Evolutionary conservation across 2,113 vertebrate genomes (phyloP).

Genomic region (Oenanthe oenanthe): DNA sequence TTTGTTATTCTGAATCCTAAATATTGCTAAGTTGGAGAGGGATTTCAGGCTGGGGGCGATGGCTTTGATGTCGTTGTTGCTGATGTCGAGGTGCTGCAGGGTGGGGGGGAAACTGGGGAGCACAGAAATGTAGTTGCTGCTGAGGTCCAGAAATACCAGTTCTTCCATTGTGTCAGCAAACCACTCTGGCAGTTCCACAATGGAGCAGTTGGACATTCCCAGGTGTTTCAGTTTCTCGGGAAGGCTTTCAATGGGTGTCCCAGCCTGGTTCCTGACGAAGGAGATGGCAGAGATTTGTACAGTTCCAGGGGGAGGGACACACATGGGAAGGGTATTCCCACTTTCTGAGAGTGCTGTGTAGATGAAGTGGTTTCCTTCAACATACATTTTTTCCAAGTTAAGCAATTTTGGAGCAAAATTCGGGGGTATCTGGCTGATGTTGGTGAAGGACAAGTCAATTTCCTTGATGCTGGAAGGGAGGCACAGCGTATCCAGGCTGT

Average conservation of each 20-base stretch:
- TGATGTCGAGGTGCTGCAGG: conserved; percentile 33
- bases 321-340: fast-evolving
- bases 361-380: conserved; percentile 59
- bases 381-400: conserved; percentile 18
- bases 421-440: conserved; percentile 30
- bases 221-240: neutral
- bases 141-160: conserved; percentile 33
- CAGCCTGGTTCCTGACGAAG: neutral
- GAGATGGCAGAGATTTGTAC: neutral
- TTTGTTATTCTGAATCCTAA: conserved; percentile 54
- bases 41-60: neutral
- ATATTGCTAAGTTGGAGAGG: neutral
- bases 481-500: conserved; percentile 22
- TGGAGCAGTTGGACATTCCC: conserved; percentile 54
- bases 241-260: conserved; percentile 44
- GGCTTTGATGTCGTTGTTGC: neutral
- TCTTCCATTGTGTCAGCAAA: conserved; percentile 23
- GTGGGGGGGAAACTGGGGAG: neutral
- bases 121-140: conserved; percentile 30
- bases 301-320: neutral
- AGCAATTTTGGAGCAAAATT: neutral
- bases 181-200: conserved; percentile 57
- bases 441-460: conserved; percentile 65
- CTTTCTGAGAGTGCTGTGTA: neutral
- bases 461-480: conserved; percentile 33